Evolutionary conservation across 2,113 vertebrate species (phyloP), one percentile per base, ranked within the genome.

Genomic region (Campylomormyrus tamandua): DNA sequence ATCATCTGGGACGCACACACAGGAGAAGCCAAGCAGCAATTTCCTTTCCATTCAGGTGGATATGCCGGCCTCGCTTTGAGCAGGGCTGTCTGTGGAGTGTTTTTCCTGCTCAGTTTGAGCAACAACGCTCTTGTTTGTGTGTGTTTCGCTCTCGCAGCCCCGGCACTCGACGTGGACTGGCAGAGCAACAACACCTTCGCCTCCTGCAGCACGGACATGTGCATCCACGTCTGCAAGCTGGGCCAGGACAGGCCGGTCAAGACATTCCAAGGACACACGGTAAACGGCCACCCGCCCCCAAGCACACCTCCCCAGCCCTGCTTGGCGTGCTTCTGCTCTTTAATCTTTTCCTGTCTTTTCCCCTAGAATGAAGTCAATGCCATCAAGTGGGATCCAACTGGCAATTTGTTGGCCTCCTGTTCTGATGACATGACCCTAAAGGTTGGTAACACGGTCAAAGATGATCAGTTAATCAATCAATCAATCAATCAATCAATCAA

Each of bases 361-460:
- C 88, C 87, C 21, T 90, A 96, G 98, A 99, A 99, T 96, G 98
- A 99, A 98, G 98, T 99, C 92, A 99, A 99, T 89, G 98, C 98
- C 97, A 99, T 99, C 97, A 99, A 99, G 95, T 99, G 98, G 98
- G 98, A 99, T 95, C 98, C 98, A 90, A 98, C 98, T 94, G 98
- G 98, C 92, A 99, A 98, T 94, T 97, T 99, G 91, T 95, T 99
- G 92, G 98, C 98, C 83, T 99, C 98, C 93, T 99, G 98, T 94
- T 99, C 98, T 90, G 98, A 99, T 84, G 98, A 99, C 94, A 99
- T 99, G 98, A 99, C 98, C 92, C 93, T 99, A 91, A 99, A 99
- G 98, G 98, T 99, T 96, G 93, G 93, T 84, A 74, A 7, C 31
- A 45, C 4, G 15, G n/a, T 70, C 62, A 31, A 70, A 70, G 62